Percentiles rank a stretch among this genome's conserved stretches.
phyloP scores from a whole-genome alignment of 1,140 invertebrate genomes.

The Cryptotermes secundus region DNA sequence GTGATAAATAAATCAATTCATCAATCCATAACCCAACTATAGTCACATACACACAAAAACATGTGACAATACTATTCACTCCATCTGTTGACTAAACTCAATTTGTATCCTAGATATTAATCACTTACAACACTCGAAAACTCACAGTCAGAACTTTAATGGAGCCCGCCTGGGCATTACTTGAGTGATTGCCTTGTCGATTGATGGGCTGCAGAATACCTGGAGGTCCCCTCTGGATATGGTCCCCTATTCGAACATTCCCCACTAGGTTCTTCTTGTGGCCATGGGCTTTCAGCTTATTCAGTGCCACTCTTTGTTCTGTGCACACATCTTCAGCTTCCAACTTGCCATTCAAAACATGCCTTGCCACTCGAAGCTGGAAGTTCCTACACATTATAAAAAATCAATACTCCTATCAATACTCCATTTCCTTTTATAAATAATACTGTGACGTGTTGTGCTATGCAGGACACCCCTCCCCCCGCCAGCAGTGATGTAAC shows the following conservation, averaged over 20 bases:
- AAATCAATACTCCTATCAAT: too few relatives aligned
- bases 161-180: background rate
- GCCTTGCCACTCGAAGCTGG: conserved; percentile 16
- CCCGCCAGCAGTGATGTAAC: too few relatives aligned
- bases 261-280: background rate
- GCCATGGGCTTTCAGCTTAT: conserved; percentile 6
- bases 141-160: background rate
- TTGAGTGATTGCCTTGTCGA: background rate
- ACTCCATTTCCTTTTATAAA: too few relatives aligned
- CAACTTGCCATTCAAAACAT: background rate
- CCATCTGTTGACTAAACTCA: too few relatives aligned
- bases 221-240: background rate
- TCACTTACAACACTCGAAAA: background rate
- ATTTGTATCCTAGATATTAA: too few relatives aligned
- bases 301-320: background rate
- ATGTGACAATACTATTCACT: too few relatives aligned
- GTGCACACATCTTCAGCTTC: background rate
- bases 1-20: too few relatives aligned
- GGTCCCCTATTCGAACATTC: background rate
- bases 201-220: background rate
- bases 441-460: too few relatives aligned
- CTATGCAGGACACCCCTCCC: too few relatives aligned
- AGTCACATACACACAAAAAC: too few relatives aligned
- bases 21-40: too few relatives aligned
- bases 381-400: background rate